Evolutionary conservation across 2,797 vertebrate species (phyloP), one percentile per base, ranked within the genome.

Genomic region (Enteromius paludinosus): DNA sequence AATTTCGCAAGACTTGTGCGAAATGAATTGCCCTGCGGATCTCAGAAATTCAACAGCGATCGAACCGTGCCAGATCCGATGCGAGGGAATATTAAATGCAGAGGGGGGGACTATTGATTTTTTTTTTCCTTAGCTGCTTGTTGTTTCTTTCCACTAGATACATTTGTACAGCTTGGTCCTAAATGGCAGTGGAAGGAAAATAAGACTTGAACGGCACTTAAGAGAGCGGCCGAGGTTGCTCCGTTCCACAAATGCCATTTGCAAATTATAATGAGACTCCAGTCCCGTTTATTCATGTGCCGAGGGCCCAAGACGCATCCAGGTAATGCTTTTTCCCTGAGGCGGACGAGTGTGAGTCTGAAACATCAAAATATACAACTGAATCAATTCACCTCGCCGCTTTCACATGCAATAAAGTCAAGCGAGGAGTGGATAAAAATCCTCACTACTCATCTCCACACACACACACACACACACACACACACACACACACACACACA

Each of bases 381-480:
- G 84, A 92, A 93, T 92, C 89, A 89, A 92, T 91, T 92, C 88
- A 87, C 84, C 84, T 86, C 81, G 41, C 79, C 73, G 85, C 82
- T 79, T 20, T 15, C 41, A 72, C 45, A 86, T 62, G 70, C 84
- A 81, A 49, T 89, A 78, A 88, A 91, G 80, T 86, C 54, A 81
- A 82, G 78, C 69, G 73, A 90, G 82, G 80, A 85, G 65, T 23
- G 79, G 78, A 91, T 87, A 86, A 86, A 70, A 84, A 25, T 62
- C 33, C 20, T 30, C 54, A 35, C 20, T 25, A 23, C 45, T 47
- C 66, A 38, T 25, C 69, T 62, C 68, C 38, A 17, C 65, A 25
- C 3, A 41, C 23, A 70, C 20, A 54, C 54, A 12, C n/a, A 56
- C 52, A 33, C 33, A 33, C 33, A 33, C 33, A 33, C 33, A 35